Percentiles rank a stretch among this genome's conserved stretches.
Conservation (phyloP, 2,113 vertebrate genomes). For the human region GRCh38 chr1:206591501-206592000, state of each 20-base stretch:
- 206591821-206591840: constrained; percentile 94
- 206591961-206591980: too few species aligned
- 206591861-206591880: constrained; percentile 40
- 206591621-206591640: neutral
- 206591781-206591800: constrained; percentile 90
- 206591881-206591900: neutral
- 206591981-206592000: neutral
- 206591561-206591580: neutral
- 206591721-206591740: constrained; percentile 55
- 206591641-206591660: constrained; percentile 69
- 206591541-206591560: neutral
- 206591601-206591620: neutral
- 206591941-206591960: neutral
- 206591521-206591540: neutral
- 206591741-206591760: neutral
- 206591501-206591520: neutral
- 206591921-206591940: neutral
- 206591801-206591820: constrained; percentile 94
- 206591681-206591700: constrained; percentile 72
- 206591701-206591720: constrained; percentile 62
- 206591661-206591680: constrained; percentile 73
- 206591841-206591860: constrained; percentile 89
- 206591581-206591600: neutral
- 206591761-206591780: constrained; percentile 82
- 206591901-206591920: neutral